phyloP scores from a whole-genome alignment of 2,113 vertebrate species.

The Periophthalmus modestus region DNA sequence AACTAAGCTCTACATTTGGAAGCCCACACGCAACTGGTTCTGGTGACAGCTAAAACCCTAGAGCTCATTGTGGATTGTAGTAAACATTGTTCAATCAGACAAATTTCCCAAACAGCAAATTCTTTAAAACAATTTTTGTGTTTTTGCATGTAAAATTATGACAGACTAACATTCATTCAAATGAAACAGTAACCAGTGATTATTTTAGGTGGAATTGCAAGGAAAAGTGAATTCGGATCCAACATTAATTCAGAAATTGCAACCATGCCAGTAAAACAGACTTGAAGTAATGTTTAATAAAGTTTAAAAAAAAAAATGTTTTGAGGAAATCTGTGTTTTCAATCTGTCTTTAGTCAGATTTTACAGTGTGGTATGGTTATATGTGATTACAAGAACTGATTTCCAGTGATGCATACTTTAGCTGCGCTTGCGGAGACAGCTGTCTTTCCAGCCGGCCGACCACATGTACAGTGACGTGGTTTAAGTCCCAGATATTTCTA shows the following conservation, averaged over 20 bases:
- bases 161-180: not conserved
- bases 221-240: too few relatives aligned
- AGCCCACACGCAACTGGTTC: conserved; percentile 1
- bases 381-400: conserved; percentile 6
- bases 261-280: too few relatives aligned
- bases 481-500: conserved; percentile 53
- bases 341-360: not conserved
- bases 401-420: conserved; percentile 17
- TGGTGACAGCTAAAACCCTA: conserved; percentile 26
- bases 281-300: not conserved
- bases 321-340: too few relatives aligned
- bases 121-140: not conserved
- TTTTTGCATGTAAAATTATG: not conserved
- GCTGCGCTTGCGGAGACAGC: conserved; percentile 42
- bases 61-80: not conserved
- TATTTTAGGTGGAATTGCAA: too few relatives aligned
- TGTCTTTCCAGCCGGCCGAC: conserved; percentile 53
- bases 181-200: too few relatives aligned
- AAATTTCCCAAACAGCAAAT: not conserved
- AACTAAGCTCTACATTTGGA: conserved; percentile 23
- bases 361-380: not conserved
- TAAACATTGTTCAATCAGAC: not conserved
- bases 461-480: conserved; percentile 49
- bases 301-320: not conserved
- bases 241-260: too few relatives aligned